Percentiles rank a stretch among this genome's conserved stretches.
Evolutionary conservation across 2,888 invertebrate genomes (phyloP).

Genomic region (Quadroppia sp.): DNA sequence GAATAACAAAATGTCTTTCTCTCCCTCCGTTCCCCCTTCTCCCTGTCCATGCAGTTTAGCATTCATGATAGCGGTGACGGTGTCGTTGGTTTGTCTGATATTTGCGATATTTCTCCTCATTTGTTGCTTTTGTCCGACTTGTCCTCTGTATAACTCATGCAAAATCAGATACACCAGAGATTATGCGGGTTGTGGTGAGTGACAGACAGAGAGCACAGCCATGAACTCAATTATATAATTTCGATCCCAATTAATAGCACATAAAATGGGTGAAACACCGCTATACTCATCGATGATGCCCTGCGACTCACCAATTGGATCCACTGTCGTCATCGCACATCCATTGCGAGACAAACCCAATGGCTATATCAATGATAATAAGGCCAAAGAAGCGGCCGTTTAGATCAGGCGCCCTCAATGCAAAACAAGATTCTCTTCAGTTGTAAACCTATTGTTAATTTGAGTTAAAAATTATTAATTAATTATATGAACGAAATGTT

Average conservation of each 20-base stretch:
- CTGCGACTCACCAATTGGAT: conserved; percentile 25
- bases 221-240: not conserved
- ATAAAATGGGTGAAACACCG: conserved; percentile 40
- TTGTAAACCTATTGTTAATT: too few relatives aligned
- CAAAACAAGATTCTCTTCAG: too few relatives aligned
- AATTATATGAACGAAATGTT: too few relatives aligned
- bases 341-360: conserved; percentile 25
- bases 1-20: too few relatives aligned
- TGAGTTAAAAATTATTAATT: too few relatives aligned
- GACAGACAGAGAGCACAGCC: not conserved
- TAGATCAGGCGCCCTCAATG: not conserved
- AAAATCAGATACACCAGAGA: conserved; percentile 39
- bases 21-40: too few relatives aligned
- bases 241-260: not conserved
- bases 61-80: conserved; percentile 15
- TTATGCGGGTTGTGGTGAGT: conserved; percentile 40
- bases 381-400: conserved; percentile 34
- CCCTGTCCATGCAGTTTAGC: conserved; percentile 2
- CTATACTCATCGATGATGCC: conserved; percentile 32
- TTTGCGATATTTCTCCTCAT: conserved; percentile 27
- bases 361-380: conserved; percentile 32
- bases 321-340: conserved; percentile 34
- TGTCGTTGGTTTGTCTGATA: conserved; percentile 22
- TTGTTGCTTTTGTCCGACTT: conserved; percentile 37
- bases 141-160: conserved; percentile 40